Base-by-base conservation (phyloP, 2,888 invertebrate genomes). In the Oscheius sp. region DNA sequence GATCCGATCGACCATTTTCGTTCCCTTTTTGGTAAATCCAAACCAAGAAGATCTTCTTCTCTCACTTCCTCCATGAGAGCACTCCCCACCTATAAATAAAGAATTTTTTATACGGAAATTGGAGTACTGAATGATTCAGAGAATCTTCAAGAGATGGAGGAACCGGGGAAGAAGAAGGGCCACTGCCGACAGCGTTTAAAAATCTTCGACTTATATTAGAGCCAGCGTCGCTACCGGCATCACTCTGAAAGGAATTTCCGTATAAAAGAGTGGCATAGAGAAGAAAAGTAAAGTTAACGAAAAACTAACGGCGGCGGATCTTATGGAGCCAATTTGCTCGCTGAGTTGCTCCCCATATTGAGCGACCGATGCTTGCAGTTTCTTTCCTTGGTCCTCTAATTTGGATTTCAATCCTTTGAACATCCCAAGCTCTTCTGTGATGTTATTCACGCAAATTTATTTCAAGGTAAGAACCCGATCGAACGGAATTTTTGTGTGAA, bases 351-450 rank as follows among this genome's bases (percentile, higher is more conserved):
- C 86, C 23, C 85, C 82, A 69, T 86, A 86, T 49, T 86, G 84
- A 23, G 80, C 78, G 0, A 81, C 83, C 2, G 80, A 79, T 6
- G 84, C 81, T 64, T 84, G 80, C 9, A 88, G 70, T 23, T 84
- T 80, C 45, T 85, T 85, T 3, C 88, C 85, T 70, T 88, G 87
- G 73, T 85, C 88, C 64, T 86, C 86, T 18, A 88, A 56, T 74
- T 86, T 85, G 25, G 80, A 81, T 76, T 86, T 87, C 49, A 88
- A 79, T 45, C 84, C 84, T 81, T 88, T 88, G 76, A 88, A 88
- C 88, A 88, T 88, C 58, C 49, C 21, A 27, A 49, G 35, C 9
- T 35, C 35, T 35, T 35, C 35, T 35, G 9, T 3, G 35, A 6
- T 3, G 35, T 35, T 35, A 35, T 35, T 35, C 49, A 49, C 5